These are phyloP conservation scores for Typhlomys cinereus DNA, from an alignment of 2,113 vertebrate species.

Conservation along the genomic window DNA sequence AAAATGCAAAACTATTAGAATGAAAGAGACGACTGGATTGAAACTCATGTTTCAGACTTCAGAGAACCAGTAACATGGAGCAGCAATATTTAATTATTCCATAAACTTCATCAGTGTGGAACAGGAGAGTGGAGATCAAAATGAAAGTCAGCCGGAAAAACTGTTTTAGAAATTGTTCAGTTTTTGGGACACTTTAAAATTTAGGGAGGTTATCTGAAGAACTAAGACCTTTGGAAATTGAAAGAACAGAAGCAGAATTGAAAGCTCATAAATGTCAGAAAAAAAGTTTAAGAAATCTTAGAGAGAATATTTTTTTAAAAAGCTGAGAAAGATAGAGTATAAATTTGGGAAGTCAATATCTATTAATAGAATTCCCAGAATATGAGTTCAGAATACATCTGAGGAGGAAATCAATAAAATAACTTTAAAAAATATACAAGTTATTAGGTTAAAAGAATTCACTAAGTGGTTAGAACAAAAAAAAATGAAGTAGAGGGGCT, in stretches of 20 bases:
- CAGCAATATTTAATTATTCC: constrained; percentile 1
- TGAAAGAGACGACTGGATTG: background rate
- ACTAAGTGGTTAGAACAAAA: background rate
- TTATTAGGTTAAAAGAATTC: background rate
- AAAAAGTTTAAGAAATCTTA: background rate
- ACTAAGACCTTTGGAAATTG: constrained; percentile 17
- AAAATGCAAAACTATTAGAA: background rate
- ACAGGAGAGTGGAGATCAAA: rapidly evolving
- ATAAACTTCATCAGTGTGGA: background rate
- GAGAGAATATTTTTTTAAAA: background rate
- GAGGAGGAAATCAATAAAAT: background rate
- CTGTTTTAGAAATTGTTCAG: background rate
- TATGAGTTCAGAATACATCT: background rate
- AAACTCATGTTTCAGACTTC: background rate
- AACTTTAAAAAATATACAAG: background rate
- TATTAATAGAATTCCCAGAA: background rate
- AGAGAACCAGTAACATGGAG: background rate
- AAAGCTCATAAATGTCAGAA: background rate
- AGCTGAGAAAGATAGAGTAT: background rate
- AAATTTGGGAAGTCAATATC: background rate
- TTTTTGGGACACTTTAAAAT: background rate
- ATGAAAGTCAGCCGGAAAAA: background rate
- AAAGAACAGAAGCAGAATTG: constrained; percentile 10
- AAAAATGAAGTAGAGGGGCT: background rate
- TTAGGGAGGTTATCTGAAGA: background rate